Conservation (phyloP, 2,888 invertebrate genomes). For the Epirrita christyi region DNA sequence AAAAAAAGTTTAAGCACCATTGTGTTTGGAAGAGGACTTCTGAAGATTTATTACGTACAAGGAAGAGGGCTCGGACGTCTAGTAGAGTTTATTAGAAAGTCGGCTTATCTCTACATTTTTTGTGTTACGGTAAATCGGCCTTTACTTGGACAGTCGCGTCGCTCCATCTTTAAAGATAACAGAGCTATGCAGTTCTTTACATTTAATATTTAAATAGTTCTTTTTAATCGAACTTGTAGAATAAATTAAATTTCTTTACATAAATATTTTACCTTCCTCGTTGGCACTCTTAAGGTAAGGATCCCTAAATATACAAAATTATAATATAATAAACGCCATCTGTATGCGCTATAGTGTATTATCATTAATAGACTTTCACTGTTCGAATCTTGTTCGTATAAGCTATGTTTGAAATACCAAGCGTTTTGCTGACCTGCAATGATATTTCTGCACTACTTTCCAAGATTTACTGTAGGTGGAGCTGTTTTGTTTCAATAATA, state of each 20-base stretch:
- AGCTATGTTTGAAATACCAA: not conserved
- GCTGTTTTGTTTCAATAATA: not conserved
- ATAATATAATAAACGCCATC: too few species aligned
- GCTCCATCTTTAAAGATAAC: conserved; percentile 31
- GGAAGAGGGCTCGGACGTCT: conserved; percentile 71
- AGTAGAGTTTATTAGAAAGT: conserved; percentile 80
- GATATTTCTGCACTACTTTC: not conserved
- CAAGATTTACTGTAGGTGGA: conserved; percentile 17
- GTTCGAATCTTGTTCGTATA: conserved; percentile 6
- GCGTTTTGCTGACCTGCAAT: not conserved
- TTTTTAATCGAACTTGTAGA: too few species aligned
- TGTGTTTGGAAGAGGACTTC: conserved; percentile 66
- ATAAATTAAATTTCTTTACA: too few species aligned
- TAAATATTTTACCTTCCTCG: too few species aligned
- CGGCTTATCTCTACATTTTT: conserved; percentile 80
- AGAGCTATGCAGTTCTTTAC: conserved; percentile 2
- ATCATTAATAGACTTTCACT: conserved; percentile 7
- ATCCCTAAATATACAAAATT: too few species aligned
- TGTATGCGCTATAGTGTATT: not conserved
- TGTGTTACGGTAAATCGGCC: conserved; percentile 77
- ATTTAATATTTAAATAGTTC: conserved; percentile 6
- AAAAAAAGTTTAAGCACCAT: conserved; percentile 60
- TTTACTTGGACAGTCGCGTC: conserved; percentile 44
- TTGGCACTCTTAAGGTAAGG: too few species aligned
- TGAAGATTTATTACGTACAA: conserved; percentile 83